Evolutionary conservation across 1,140 invertebrate species (phyloP), one percentile per base, ranked within the genome.

Genomic region (Centruroides sculpturatus): DNA sequence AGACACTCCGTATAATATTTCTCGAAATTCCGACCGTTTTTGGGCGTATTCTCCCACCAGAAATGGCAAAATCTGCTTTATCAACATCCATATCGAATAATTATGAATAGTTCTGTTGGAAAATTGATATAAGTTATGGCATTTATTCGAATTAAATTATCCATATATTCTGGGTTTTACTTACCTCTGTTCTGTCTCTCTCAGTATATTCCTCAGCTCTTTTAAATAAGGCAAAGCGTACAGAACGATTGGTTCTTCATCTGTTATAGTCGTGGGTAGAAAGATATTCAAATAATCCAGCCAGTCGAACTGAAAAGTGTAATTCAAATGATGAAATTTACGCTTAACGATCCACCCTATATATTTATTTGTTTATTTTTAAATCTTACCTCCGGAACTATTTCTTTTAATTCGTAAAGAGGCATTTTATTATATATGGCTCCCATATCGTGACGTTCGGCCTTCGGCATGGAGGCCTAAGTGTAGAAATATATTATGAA

Each of bases 41-140:
- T 83, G 79, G 70, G 86, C 84, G 71, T 87, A 92, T 51, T 87
- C 83, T 65, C 86, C 84, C 47, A 86, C 84, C 80, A 92, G 82
- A 69, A 91, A 85, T 0, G 86, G 84, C 64, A 85, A 82, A 65
- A 91, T 77, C 5, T 84, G 82, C 80, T 86, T 84, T 11, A 87
- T 81, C 55, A 92, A 68, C 35, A 87, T 76, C 89, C 89, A 92
- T 3, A 92, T 72, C 35, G 87, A 79, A 69, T 91, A 92, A 71
- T 92, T 92, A 70, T 89, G 83, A 8, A 92, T 71, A 0, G 83
- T 81, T 60, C 87, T 87, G 71, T 4, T 70, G 69, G 62, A 61
- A 71, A 53, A 23, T 23, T 23, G 23, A 23, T 23, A 23, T 23
- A 23, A 23, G 2, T 23, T 23, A 23, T 23, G 23, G 23, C 35